Percentiles rank a stretch among this genome's conserved stretches.
phyloP scores from a whole-genome alignment of 2,888 invertebrate species.

The Hecatera dysodea region DNA sequence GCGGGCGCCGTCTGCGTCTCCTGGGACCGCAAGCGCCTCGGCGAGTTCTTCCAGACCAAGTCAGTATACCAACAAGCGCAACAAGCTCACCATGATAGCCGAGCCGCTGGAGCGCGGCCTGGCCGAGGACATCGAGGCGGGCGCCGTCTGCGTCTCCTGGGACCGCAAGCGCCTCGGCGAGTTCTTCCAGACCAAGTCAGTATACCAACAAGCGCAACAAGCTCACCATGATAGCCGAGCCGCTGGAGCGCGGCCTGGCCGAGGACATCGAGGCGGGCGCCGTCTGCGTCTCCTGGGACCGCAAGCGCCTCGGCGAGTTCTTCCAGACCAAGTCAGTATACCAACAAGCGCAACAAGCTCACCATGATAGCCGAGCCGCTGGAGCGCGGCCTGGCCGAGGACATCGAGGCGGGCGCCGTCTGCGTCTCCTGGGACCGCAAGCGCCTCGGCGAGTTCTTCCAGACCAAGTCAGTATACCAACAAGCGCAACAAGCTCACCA shows the following conservation, averaged over 20 bases:
- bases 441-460: slow-evolving; percentile 99
- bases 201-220: slow-evolving; percentile 99
- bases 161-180: slow-evolving; percentile 98
- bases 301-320: slow-evolving; percentile 98
- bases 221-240: slow-evolving; percentile 99
- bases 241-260: slow-evolving; percentile 98
- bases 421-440: slow-evolving; percentile 99
- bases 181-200: slow-evolving; percentile 96
- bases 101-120: slow-evolving; percentile 99
- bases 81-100: slow-evolving; percentile 99
- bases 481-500: slow-evolving; percentile 99
- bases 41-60: slow-evolving; percentile 98
- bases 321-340: slow-evolving; percentile 94
- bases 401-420: slow-evolving; percentile 99
- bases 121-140: slow-evolving; percentile 99
- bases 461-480: slow-evolving; percentile 93
- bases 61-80: slow-evolving; percentile 5
- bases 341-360: no score
- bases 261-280: slow-evolving; percentile 99
- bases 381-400: slow-evolving; percentile 99
- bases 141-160: slow-evolving; percentile 98
- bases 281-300: slow-evolving; percentile 98
- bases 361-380: slow-evolving; percentile 99
- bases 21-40: slow-evolving; percentile 98
- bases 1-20: slow-evolving; percentile 98